phyloP scores from a whole-genome alignment of 2,888 invertebrate species.

The Cloeon dipterum region DNA sequence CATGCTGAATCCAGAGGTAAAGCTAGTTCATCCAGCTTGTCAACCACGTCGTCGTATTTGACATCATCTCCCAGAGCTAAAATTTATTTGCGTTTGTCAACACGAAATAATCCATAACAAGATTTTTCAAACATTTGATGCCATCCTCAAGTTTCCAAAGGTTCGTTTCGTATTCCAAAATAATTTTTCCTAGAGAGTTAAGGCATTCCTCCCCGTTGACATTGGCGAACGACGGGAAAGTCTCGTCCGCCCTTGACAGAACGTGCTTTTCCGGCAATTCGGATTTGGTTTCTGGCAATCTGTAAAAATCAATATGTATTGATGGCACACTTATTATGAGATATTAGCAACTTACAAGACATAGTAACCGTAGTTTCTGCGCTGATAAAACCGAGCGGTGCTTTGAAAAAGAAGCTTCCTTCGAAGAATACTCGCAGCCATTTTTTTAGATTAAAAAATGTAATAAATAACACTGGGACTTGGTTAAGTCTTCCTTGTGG shows the following conservation, averaged over 20 bases:
- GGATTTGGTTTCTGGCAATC: conserved; percentile 44
- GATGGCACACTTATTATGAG: too few species aligned
- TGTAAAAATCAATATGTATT: too few species aligned
- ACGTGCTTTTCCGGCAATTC: conserved; percentile 55
- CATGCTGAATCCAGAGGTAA: conserved; percentile 59
- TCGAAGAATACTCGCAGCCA: background rate
- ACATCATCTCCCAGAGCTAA: conserved; percentile 14
- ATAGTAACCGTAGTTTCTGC: too few species aligned
- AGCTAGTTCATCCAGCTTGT: conserved; percentile 48
- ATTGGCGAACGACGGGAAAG: conserved; percentile 57
- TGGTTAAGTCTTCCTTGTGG: too few species aligned
- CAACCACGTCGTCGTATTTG: conserved; percentile 32
- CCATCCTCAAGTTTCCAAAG: conserved; percentile 41
- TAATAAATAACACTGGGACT: too few species aligned
- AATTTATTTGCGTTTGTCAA: background rate
- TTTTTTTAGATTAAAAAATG: too few species aligned
- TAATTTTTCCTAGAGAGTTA: conserved; percentile 60
- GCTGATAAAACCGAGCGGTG: too few species aligned
- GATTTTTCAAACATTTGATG: conserved; percentile 18
- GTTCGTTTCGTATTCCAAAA: conserved; percentile 56
- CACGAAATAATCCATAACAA: background rate
- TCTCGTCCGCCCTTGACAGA: conserved; percentile 39
- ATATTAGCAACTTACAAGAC: too few species aligned
- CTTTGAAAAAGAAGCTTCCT: background rate
- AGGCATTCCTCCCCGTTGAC: conserved; percentile 66